Percentiles rank a stretch among this genome's conserved stretches.
These are phyloP conservation scores for Burhinus bistriatus DNA, from an alignment of 2,113 vertebrate species.

Conservation along the genomic window DNA sequence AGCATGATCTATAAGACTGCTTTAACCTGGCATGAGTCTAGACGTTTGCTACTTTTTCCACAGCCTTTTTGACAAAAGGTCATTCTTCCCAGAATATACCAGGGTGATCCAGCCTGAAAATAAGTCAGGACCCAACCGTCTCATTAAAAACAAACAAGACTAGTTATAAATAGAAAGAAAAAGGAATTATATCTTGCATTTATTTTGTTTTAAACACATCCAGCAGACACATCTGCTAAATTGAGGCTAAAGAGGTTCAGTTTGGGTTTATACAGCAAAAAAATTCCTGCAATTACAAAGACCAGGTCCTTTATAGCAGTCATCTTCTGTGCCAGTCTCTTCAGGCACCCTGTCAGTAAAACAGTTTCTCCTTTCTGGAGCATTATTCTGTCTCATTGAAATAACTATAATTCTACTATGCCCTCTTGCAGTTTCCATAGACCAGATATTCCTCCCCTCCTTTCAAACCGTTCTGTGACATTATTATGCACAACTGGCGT, in stretches of 20 bases:
- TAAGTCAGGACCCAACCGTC: not conserved
- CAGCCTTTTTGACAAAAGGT: not conserved
- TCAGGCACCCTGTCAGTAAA: not conserved
- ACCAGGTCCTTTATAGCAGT: not conserved
- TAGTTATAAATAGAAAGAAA: not conserved
- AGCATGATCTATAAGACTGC: not conserved
- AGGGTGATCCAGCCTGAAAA: not conserved
- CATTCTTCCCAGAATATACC: slow-evolving; percentile 12
- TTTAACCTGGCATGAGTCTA: not conserved
- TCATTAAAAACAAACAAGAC: not conserved
- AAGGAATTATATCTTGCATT: not conserved
- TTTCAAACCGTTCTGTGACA: not conserved
- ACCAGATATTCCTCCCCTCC: not conserved
- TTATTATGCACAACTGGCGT: not conserved
- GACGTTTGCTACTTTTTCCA: not conserved
- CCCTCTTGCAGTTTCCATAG: not conserved
- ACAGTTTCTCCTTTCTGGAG: not conserved
- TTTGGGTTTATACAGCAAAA: not conserved
- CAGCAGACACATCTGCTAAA: not conserved
- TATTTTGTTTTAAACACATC: not conserved
- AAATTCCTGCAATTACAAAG: not conserved
- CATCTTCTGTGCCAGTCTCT: not conserved
- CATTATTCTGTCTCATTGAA: not conserved
- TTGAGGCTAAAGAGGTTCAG: not conserved
- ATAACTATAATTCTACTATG: not conserved